Evolutionary conservation across 2,797 vertebrate species (phyloP), one percentile per base, ranked within the genome.

Genomic region (Pseudomugil gertrudae): DNA sequence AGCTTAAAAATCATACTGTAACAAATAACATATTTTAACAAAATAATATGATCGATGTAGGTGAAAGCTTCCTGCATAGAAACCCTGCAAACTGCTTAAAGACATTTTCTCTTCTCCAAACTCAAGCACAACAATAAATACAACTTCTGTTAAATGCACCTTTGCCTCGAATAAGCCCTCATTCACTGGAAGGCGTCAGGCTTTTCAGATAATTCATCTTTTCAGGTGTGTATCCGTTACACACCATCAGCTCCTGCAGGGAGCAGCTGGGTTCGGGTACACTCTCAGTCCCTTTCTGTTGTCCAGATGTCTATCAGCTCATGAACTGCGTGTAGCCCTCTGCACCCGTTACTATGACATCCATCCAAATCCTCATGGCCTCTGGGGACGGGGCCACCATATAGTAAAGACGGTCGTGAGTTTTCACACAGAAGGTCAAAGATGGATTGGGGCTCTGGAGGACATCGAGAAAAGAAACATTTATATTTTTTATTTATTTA

Each of bases 341-440:
- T 0, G 97, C 97, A 1, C 97, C 97, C 0, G 97, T 99, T 82
- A 99, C 96, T 19, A 99, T 97, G 81, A 96, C 97, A 0, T 99
- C 98, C 97, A 99, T 99, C 98, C 98, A 99, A 89, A 99, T 98
- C 75, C 98, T 93, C 97, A 99, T 98, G 90, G 98, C 96, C 89
- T 98, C 98, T 0, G 97, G 94, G 0, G 97, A 97, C 0, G 97
- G 98, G 0, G 98, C 97, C 87, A 99, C 97, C 96, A 99, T 94
- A 92, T 95, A 99, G 93, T 98, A 99, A 3, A 98, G 94, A 15
- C 98, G 95, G 91, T 98, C 97, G 0, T 98, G 97, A 35, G 98
- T 99, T 92, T 99, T 99, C 87, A 99, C 96, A 0, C 97, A 99
- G 93, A 99, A 99, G 40, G 98, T 99, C 74, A 99, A 90, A 3